Evolutionary conservation across 2,888 invertebrate genomes (phyloP), one percentile per base, ranked within the genome.

Genomic region (Dione vanillae): DNA sequence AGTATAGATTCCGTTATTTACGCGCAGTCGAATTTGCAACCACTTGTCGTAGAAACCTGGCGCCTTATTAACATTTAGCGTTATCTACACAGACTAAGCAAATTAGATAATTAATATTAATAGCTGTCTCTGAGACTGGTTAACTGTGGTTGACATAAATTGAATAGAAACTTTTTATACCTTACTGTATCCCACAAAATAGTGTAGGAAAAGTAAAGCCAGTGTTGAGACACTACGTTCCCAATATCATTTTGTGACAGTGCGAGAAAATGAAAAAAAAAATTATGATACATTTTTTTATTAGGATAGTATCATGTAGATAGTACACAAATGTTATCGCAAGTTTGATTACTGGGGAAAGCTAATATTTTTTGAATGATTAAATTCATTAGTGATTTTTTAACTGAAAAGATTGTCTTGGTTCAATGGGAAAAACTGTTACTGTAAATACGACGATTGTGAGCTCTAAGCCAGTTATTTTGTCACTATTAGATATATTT

Each of bases 51-150:
- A 70, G 52, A 72, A 72, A 72, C 72, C 16, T 27, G 49, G 51
- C 58, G 67, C 71, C 67, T 41, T 43, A 71, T 71, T 64, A n/a
- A 62, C 56, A 71, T 71, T 62, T 62, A 47, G 51, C 11, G n/a
- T 61, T 51, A 65, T 70, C 56, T 65, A 56, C 47, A 12, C 14
- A n/a, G 40, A 27, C 7, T 59, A 67, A n/a, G 59, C 49, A 49
- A 59, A 67, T 67, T 59, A 67, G 67, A 41, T 47, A 56, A 59
- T 49, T 67, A 56, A 56, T 59, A 59, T 59, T 41, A 59, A 27
- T 59, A 49, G 27, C 20, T 43, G 43, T 27, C 27, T 27, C 12
- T 27, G 41, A 20, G 43, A 45, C 43, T 9, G 56, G 27, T 16
- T 58, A 43, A 35, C 37, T 51, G n/a, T 37, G 52, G 43, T 41